These are phyloP conservation scores for Tinea trinotella DNA, from an alignment of 2,888 invertebrate genomes.

Conservation along the genomic window DNA sequence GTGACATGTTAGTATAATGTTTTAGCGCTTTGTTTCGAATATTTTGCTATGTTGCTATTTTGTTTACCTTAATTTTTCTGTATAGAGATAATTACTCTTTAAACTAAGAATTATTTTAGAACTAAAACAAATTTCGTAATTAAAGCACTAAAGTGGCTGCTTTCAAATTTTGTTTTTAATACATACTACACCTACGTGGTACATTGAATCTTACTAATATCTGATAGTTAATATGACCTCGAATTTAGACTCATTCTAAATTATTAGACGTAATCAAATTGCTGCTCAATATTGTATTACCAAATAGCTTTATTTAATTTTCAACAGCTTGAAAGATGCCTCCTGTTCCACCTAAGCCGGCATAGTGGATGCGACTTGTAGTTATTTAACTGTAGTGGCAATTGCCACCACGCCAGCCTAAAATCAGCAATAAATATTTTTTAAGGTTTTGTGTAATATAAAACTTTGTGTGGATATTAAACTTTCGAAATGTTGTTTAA, in stretches of 20 bases:
- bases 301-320: too few relatives aligned
- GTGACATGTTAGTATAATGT: slow-evolving; percentile 5
- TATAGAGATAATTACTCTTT: background rate
- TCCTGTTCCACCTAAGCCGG: too few relatives aligned
- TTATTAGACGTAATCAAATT: background rate
- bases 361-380: too few relatives aligned
- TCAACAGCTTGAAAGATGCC: too few relatives aligned
- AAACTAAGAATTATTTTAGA: background rate
- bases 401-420: too few relatives aligned
- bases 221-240: slow-evolving; percentile 5
- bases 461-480: too few relatives aligned
- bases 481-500: too few relatives aligned
- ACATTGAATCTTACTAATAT: slow-evolving; percentile 1
- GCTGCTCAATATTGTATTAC: background rate
- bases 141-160: background rate
- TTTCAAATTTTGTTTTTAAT: background rate
- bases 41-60: background rate
- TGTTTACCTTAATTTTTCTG: background rate
- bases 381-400: too few relatives aligned
- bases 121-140: background rate
- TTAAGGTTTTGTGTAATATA: too few relatives aligned
- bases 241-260: background rate
- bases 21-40: background rate
- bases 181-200: background rate
- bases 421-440: too few relatives aligned